A percentile compares a stretch with the other conserved stretches of the same genome.
These are phyloP conservation scores for Plagiodera versicolora DNA, from an alignment of 2,888 invertebrate genomes.

Conservation along the genomic window DNA sequence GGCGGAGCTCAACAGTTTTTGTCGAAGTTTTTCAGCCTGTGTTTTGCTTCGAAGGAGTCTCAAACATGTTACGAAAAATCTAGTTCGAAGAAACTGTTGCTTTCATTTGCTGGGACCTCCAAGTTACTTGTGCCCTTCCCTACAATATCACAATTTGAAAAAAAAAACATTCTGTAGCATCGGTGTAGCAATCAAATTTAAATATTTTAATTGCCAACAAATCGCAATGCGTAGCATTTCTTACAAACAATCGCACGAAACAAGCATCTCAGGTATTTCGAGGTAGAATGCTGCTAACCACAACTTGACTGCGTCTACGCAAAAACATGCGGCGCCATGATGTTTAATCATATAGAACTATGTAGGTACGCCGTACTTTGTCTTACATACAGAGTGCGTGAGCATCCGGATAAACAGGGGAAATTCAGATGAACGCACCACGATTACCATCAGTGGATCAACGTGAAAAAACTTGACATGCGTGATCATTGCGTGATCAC, in stretches of 20 bases:
- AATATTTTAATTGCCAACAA: constrained; percentile 31
- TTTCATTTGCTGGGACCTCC: no score
- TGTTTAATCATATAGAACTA: constrained; percentile 11
- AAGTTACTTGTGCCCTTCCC: no score
- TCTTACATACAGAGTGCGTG: constrained; percentile 1
- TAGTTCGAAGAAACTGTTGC: no score
- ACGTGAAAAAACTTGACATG: no score
- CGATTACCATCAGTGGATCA: no score
- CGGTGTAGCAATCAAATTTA: constrained; percentile 27
- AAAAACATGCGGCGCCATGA: constrained; percentile 19
- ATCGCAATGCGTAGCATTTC: constrained; percentile 19
- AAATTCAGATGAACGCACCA: no score
- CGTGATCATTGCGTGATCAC: no score
- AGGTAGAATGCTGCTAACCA: constrained; percentile 16
- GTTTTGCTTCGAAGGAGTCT: no score
- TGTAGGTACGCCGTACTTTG: neutral
- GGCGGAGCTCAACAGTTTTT: neutral
- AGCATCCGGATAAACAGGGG: neutral
- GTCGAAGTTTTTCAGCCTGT: no score
- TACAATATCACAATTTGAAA: no score
- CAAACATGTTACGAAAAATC: no score
- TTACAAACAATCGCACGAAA: constrained; percentile 26
- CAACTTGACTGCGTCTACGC: constrained; percentile 15
- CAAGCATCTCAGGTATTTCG: constrained; percentile 18
- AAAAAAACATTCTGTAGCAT: neutral